Base-by-base conservation (phyloP, 1,140 invertebrate species). In the Drosophila quadrilineata region DNA sequence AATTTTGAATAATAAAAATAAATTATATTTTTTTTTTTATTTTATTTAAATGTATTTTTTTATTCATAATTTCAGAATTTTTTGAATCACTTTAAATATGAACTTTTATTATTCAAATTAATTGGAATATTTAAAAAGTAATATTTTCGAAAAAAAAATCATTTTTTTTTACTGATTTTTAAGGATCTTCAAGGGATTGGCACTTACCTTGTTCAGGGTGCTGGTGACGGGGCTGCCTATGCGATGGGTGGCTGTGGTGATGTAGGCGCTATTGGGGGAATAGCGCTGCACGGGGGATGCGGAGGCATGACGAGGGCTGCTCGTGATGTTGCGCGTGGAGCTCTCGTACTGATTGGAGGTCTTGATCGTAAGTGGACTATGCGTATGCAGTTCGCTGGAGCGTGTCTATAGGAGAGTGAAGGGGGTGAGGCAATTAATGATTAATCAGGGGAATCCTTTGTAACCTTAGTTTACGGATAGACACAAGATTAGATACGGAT, bases 321-420 rank as follows among this genome's bases (percentile, higher is more conserved):
- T 63, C 14, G 29, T 80, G 1, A 89, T 22, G 33, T 88, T 88
- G 16, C 88, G 80, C 10, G 75, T 60, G 8, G 75, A 67, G 3
- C 68, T 73, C 35, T 90, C 89, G 10, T 75, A 90, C 41, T 72
- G 87, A 33, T 75, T 80, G 5, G 80, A 85, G 10, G 88, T 89
- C 72, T 89, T 90, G 31, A 89, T 82, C 40, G 89, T 90, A 50
- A 90, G 16, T 2, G 89, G 89, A 57, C 89, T 90, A 54, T 89
- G 87, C 6, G 74, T 71, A 33, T 75, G 74, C 52, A 88, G 41
- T 46, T 89, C 88, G 46, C 87, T 90, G 8, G 87, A 84, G 19
- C 89, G 87, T 31, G 89, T 88, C 88, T 89, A 53, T 49, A 29
- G 5, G 3, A 5, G 4, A n/a, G 12, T 41, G 16, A 2, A 40